Conservation (phyloP, 2,797 vertebrate species). For the Syngnathus rostellatus region DNA sequence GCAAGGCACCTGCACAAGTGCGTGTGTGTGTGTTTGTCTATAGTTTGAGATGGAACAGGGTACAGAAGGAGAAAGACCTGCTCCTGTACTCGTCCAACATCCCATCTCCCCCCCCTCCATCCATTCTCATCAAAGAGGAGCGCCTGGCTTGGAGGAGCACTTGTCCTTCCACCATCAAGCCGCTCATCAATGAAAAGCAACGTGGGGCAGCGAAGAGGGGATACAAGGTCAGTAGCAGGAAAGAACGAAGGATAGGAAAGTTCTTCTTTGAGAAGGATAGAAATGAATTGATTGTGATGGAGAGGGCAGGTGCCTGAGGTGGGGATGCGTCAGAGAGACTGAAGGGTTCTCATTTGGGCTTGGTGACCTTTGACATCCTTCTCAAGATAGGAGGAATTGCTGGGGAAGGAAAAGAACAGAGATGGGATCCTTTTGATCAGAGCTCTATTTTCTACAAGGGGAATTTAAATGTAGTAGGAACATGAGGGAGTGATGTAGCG, state of each 20-base stretch:
- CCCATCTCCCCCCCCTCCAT: conserved; percentile 35
- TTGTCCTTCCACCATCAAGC: conserved; percentile 42
- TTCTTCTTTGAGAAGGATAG: conserved; percentile 8
- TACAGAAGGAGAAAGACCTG: conserved; percentile 29
- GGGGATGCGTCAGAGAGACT: conserved; percentile 7
- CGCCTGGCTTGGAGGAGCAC: conserved; percentile 48
- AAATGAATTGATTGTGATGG: conserved; percentile 12
- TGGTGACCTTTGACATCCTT: conserved; percentile 27
- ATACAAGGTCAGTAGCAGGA: conserved; percentile 35
- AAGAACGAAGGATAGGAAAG: conserved; percentile 12
- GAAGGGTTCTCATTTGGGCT: conserved; percentile 14
- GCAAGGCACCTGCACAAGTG: conserved; percentile 27
- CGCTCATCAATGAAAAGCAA: conserved; percentile 59
- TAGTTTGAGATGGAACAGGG: conserved; percentile 36
- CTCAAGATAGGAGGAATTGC: conserved; percentile 10
- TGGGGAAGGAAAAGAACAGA: conserved; percentile 1
- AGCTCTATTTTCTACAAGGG: conserved; percentile 11
- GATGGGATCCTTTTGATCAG: conserved; percentile 21
- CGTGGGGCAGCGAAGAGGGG: conserved; percentile 38
- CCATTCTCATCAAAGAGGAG: conserved; percentile 58
- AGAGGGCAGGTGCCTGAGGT: conserved; percentile 8
- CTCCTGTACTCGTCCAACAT: conserved; percentile 29
- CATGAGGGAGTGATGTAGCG: background rate
- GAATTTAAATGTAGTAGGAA: conserved; percentile 8
- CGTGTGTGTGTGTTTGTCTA: conserved; percentile 36